Evolutionary conservation across 2,888 invertebrate species (phyloP).

Genomic region (Polymixis flavicincta): DNA sequence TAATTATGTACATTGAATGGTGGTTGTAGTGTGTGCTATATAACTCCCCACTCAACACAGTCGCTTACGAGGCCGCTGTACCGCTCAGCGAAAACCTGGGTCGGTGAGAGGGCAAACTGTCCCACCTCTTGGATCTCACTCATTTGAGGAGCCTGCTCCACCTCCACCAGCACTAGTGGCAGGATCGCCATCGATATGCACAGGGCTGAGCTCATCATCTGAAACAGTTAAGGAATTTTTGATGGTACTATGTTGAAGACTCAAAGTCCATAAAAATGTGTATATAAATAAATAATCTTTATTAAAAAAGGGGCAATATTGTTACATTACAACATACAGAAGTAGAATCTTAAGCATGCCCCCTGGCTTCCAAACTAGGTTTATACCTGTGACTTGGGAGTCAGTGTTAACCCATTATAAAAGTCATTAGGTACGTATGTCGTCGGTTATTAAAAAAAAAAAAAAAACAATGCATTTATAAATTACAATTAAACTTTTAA

Average conservation of each 20-base stretch:
- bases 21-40: slow-evolving; percentile 53
- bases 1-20: neutral
- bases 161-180: slow-evolving; percentile 80
- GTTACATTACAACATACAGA: no score
- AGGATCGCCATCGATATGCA: slow-evolving; percentile 71
- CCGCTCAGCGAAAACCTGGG: slow-evolving; percentile 74
- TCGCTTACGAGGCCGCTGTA: slow-evolving; percentile 78
- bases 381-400: no score
- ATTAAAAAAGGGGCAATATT: no score
- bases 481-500: no score
- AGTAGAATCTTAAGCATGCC: no score
- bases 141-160: slow-evolving; percentile 73
- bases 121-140: slow-evolving; percentile 64
- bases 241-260: no score
- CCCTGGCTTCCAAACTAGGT: no score
- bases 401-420: no score
- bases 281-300: no score
- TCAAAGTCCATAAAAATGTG: neutral
- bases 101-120: slow-evolving; percentile 70
- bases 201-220: slow-evolving; percentile 72
- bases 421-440: no score
- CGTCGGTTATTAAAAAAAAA: no score
- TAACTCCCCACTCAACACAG: slow-evolving; percentile 74
- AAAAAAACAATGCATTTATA: no score
- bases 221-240: slow-evolving; percentile 16